Evolutionary conservation across 2,113 vertebrate species (phyloP), one percentile per base, ranked within the genome.

Genomic region (Lampris incognitus): DNA sequence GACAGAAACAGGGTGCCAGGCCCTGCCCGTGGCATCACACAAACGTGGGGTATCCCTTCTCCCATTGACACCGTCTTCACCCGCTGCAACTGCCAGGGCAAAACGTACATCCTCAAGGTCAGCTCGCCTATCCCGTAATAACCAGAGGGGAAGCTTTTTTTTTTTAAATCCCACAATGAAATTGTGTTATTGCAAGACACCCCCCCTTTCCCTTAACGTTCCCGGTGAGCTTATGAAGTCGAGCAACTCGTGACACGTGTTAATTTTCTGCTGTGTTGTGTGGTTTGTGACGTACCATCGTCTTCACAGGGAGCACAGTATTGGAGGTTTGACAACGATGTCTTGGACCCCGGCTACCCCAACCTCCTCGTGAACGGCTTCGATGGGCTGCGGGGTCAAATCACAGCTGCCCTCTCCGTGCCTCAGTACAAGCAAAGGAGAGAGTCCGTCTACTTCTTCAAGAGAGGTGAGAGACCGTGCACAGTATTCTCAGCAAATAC

Each of bases 31-130:
- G 90, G 87, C 13, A 99, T 99, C 87, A 95, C 61, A 6, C 94
- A 95, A 0, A 94, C 93, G 24, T 99, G 98, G 98, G 96, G 97
- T 0, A 93, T 99, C 83, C 97, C 97, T 0, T 98, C 97, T 0
- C 98, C 98, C 11, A 96, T 99, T 0, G 96, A 99, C 68, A 94
- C 97, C 0, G 96, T 95, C 71, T 99, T 97, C 89, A 98, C 97
- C 24, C 94, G 98, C 84, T 99, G 98, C 85, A 98, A 98, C 91
- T 99, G 98, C 72, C 94, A 96, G 13, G 96, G 96, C 2, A 98
- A 98, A 84, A 99, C 96, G 2, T 99, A 98, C 92, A 96, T 99
- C 88, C 94, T 99, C 74, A 99, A 96, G 96, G 98, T 98, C 87
- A 40, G 52, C 1, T 3, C 8, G 39, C 5, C 61, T 5, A 42